A percentile compares a stretch with the other conserved stretches of the same genome.
phyloP scores from a whole-genome alignment of 2,888 invertebrate genomes.

The Alcis repandata region DNA sequence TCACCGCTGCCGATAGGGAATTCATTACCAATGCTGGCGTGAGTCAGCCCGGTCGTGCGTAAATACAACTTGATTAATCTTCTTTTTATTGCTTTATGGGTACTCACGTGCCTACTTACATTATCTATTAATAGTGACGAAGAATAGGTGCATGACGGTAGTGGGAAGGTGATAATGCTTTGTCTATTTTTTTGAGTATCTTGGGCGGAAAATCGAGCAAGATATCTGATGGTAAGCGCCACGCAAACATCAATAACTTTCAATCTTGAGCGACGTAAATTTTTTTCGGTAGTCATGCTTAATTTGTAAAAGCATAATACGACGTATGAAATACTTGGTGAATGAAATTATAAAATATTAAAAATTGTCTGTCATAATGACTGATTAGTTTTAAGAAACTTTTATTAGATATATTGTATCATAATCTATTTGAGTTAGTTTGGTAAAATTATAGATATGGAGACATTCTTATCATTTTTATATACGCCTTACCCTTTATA shows the following conservation, averaged over 20 bases:
- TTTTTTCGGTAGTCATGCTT: not conserved
- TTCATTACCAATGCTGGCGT: conserved; percentile 33
- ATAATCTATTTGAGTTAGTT: no score
- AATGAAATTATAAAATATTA: no score
- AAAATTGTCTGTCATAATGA: not conserved
- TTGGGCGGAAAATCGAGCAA: not conserved
- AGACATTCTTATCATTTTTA: no score
- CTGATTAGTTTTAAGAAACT: not conserved
- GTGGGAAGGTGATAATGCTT: conserved; percentile 27
- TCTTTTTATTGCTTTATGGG: conserved; percentile 12
- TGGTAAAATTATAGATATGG: no score
- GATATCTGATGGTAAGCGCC: conserved; percentile 4
- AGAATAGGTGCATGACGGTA: conserved; percentile 25
- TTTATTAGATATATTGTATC: no score
- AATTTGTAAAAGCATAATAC: no score
- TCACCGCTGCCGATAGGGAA: conserved; percentile 16
- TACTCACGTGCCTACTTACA: conserved; percentile 2
- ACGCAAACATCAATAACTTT: not conserved
- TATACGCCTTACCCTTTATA: no score
- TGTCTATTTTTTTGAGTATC: not conserved
- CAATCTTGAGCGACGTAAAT: not conserved
- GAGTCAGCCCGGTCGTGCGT: conserved; percentile 29
- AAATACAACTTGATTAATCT: conserved; percentile 16
- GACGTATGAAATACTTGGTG: no score
- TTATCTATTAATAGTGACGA: conserved; percentile 15